Percentiles rank a stretch among this genome's conserved stretches.
Conservation (phyloP, 2,888 invertebrate species). For the Calliphora vomitoria region DNA sequence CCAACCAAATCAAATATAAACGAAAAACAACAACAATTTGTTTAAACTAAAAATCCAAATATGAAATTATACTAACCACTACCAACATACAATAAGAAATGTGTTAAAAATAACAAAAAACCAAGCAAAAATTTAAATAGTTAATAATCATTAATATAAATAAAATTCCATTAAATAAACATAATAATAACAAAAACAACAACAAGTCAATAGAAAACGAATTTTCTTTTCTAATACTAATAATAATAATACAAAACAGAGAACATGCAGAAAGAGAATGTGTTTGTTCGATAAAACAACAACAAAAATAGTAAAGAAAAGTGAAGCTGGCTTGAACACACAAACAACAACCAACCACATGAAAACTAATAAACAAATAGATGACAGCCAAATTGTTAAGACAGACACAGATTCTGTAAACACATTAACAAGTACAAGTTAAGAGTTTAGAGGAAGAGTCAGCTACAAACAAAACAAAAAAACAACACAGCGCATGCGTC, state of each 20-base stretch:
- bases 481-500: constrained; percentile 73
- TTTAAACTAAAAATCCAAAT: constrained; percentile 9
- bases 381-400: constrained; percentile 48
- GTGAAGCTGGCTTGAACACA: constrained; percentile 38
- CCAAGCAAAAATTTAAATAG: neutral
- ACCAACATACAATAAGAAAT: neutral
- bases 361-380: constrained; percentile 61
- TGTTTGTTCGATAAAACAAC: constrained; percentile 32
- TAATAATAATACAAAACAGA: neutral
- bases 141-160: constrained; percentile 15
- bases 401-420: constrained; percentile 41
- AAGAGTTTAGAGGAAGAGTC: constrained; percentile 3
- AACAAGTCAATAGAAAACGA: constrained; percentile 56
- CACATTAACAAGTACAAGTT: constrained; percentile 31
- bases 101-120: neutral
- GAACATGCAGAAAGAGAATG: constrained; percentile 52
- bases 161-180: neutral
- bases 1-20: constrained; percentile 10
- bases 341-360: constrained; percentile 18
- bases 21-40: neutral
- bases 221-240: constrained; percentile 47
- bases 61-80: neutral
- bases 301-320: constrained; percentile 32
- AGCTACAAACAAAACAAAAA: neutral
- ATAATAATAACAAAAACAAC: neutral